Percentiles rank a stretch among this genome's conserved stretches.
Conservation (phyloP, 2,113 vertebrate genomes). For the Eonycteris spelaea region DNA sequence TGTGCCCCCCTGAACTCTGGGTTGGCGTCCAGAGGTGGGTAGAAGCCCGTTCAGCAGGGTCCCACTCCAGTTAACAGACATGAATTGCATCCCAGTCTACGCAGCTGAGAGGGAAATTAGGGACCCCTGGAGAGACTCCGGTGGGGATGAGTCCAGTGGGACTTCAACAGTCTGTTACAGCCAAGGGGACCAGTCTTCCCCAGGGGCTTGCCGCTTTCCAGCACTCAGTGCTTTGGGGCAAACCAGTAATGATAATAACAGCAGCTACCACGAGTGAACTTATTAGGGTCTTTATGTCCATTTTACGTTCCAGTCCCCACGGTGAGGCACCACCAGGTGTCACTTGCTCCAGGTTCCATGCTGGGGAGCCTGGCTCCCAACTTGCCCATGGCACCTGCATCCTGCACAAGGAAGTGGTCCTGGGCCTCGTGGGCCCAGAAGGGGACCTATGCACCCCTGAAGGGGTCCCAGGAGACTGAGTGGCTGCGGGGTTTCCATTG, state of each 20-base stretch:
- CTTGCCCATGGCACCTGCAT: not conserved
- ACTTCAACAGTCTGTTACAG: no score
- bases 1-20: not conserved
- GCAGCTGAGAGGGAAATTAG: not conserved
- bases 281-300: no score
- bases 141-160: not conserved
- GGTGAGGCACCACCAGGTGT: fast-evolving
- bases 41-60: not conserved
- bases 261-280: not conserved
- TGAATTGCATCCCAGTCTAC: not conserved
- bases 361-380: not conserved
- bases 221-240: no score
- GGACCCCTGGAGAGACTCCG: not conserved
- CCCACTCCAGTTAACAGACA: not conserved
- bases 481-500: not conserved
- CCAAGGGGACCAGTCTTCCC: not conserved
- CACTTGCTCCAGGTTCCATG: not conserved
- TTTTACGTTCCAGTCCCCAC: not conserved
- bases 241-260: not conserved
- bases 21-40: fast-evolving
- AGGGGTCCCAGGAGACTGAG: not conserved
- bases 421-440: not conserved
- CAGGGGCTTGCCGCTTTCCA: not conserved
- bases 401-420: fast-evolving
- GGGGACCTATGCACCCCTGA: not conserved